Evolutionary conservation across 2,113 vertebrate species (phyloP).

Genomic region (Elephas maximus): DNA sequence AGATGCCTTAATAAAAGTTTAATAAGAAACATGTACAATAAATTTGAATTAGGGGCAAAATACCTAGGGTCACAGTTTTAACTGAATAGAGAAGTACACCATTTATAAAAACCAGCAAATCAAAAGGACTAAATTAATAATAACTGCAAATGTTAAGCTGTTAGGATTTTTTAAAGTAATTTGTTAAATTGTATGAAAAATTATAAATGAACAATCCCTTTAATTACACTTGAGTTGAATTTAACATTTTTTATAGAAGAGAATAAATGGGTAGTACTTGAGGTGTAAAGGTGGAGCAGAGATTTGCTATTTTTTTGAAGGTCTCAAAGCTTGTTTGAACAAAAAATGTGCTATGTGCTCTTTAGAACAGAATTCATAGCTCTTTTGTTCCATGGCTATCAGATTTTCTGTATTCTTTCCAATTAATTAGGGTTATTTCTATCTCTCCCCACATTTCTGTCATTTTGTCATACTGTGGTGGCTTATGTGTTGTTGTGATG

Average conservation of each 20-base stretch:
- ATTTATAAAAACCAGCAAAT: background rate
- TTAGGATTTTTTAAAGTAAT: background rate
- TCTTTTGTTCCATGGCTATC: background rate
- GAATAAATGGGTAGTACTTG: background rate
- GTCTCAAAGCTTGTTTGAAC: background rate
- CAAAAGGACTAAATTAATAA: background rate
- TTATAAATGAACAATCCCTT: background rate
- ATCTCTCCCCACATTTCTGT: too few relatives aligned
- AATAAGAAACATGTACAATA: background rate
- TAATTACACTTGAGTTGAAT: background rate
- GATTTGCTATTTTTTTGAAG: background rate
- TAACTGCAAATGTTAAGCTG: background rate
- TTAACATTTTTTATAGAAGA: constrained; percentile 13
- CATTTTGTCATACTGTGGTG: too few relatives aligned
- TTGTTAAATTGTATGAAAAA: background rate
- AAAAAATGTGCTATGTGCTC: background rate
- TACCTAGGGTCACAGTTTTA: background rate
- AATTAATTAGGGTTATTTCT: background rate
- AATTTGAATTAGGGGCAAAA: background rate
- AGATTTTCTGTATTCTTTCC: background rate
- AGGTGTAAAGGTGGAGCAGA: background rate
- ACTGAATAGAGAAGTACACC: background rate
- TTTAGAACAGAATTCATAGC: constrained; percentile 3
- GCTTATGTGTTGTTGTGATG: too few relatives aligned
- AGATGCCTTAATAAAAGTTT: background rate